These are phyloP conservation scores for Drosophila subquinaria DNA, from an alignment of 2,888 invertebrate species.

Conservation along the genomic window DNA sequence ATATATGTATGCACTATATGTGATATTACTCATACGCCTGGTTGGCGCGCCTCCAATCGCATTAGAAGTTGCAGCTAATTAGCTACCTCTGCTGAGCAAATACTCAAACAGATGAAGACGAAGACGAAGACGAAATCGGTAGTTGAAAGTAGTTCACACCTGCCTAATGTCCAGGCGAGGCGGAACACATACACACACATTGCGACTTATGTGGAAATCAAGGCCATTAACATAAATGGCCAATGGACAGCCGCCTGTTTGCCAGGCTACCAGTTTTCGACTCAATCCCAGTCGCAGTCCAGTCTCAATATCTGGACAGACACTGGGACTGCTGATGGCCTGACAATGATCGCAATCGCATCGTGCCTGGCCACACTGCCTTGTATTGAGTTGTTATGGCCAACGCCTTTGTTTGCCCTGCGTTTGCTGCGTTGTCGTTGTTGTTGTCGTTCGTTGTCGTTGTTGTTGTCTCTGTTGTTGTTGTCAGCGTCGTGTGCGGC, in stretches of 20 bases:
- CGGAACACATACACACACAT: neutral
- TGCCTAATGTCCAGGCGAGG: constrained; percentile 39
- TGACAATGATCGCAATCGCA: constrained; percentile 61
- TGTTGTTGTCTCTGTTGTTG: constrained; percentile 49
- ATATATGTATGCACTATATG: constrained; percentile 48
- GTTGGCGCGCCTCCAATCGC: constrained; percentile 53
- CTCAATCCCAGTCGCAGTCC: constrained; percentile 2
- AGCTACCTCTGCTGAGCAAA: constrained; percentile 53
- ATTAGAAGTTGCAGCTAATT: constrained; percentile 73
- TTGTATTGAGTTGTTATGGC: constrained; percentile 79
- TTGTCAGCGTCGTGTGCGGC: constrained; percentile 75
- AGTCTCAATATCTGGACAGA: constrained; percentile 3
- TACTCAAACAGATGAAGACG: neutral
- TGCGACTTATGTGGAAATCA: constrained; percentile 67
- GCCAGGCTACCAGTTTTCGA: constrained; percentile 29
- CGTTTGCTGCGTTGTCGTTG: constrained; percentile 28
- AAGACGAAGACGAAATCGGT: constrained; percentile 27
- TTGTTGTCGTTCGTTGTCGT: constrained; percentile 33
- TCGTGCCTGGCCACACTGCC: constrained; percentile 38
- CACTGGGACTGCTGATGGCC: constrained; percentile 35
- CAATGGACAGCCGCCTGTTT: constrained; percentile 42
- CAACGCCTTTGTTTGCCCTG: constrained; percentile 78
- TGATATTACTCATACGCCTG: constrained; percentile 77
- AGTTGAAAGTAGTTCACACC: constrained; percentile 77
- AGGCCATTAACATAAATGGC: constrained; percentile 76